Percentiles rank a stretch among this genome's conserved stretches.
These are phyloP conservation scores for Leucoptera coffeella DNA, from an alignment of 2,888 invertebrate species.

Conservation along the genomic window DNA sequence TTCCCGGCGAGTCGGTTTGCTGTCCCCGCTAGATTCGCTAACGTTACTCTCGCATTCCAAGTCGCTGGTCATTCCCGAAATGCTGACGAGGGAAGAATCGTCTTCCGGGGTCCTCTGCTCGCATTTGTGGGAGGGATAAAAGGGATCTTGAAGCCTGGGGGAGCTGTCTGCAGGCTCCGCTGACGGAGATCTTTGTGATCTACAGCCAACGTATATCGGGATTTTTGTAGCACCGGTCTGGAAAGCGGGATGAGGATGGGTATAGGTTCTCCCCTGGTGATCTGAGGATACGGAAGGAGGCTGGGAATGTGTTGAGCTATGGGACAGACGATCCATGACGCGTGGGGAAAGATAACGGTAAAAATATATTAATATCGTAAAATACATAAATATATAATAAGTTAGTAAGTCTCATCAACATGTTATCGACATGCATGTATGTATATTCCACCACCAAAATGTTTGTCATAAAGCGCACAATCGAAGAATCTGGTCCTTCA, in stretches of 20 bases:
- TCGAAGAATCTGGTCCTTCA: no score
- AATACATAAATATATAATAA: neutral
- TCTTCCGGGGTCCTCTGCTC: constrained; percentile 51
- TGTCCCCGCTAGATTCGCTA: constrained; percentile 43
- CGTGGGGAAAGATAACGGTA: constrained; percentile 32
- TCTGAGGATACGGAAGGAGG: constrained; percentile 46
- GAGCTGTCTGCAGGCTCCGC: constrained; percentile 20
- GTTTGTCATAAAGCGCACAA: no score
- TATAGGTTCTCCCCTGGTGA: constrained; percentile 32
- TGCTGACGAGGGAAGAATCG: constrained; percentile 50
- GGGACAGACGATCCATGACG: constrained; percentile 33
- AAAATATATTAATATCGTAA: constrained; percentile 12
- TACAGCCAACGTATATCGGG: constrained; percentile 63
- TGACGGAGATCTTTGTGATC: constrained; percentile 52
- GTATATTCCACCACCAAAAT: no score
- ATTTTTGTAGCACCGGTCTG: constrained; percentile 65
- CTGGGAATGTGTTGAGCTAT: constrained; percentile 48
- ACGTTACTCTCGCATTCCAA: constrained; percentile 51
- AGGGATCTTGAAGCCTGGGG: constrained; percentile 27
- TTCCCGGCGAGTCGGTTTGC: constrained; percentile 34
- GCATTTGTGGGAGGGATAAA: constrained; percentile 40
- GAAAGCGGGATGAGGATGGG: constrained; percentile 49
- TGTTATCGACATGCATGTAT: no score
- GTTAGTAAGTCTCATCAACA: no score
- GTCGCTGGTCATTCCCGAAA: constrained; percentile 53